Evolutionary conservation across 1,140 invertebrate species (phyloP).

Genomic region (Stenopsyche tienmushanensis): DNA sequence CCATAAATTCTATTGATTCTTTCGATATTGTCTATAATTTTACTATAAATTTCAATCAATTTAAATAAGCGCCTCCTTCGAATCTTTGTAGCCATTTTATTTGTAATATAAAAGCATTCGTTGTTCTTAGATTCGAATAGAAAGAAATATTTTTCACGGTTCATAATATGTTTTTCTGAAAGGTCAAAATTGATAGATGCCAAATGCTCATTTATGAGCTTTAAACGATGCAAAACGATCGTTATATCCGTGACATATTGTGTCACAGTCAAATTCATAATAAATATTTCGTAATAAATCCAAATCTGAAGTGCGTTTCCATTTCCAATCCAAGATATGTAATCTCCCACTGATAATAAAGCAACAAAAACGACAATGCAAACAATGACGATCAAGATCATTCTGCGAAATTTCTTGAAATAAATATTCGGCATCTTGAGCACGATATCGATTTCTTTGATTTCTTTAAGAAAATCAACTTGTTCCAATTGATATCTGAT

Average conservation of each 20-base stretch:
- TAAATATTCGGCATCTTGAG: too few relatives aligned
- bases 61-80: too few relatives aligned
- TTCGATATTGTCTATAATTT: not conserved
- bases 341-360: too few relatives aligned
- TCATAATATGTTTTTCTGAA: too few relatives aligned
- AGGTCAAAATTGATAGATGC: not conserved
- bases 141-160: not conserved
- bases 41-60: too few relatives aligned
- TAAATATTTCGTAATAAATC: not conserved
- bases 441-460: too few relatives aligned
- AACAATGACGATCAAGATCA: too few relatives aligned
- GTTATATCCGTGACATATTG: not conserved
- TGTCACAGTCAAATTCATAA: not conserved
- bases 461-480: too few relatives aligned
- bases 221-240: not conserved
- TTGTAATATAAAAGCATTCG: not conserved
- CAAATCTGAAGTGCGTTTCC: conserved; percentile 6
- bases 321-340: not conserved
- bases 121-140: not conserved
- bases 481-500: too few relatives aligned
- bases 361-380: too few relatives aligned
- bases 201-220: not conserved
- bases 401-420: too few relatives aligned
- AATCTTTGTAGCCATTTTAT: not conserved
- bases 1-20: not conserved